Evolutionary conservation across 2,113 vertebrate genomes (phyloP), one percentile per base, ranked within the genome.

Genomic region (Odobenus rosmarus): DNA sequence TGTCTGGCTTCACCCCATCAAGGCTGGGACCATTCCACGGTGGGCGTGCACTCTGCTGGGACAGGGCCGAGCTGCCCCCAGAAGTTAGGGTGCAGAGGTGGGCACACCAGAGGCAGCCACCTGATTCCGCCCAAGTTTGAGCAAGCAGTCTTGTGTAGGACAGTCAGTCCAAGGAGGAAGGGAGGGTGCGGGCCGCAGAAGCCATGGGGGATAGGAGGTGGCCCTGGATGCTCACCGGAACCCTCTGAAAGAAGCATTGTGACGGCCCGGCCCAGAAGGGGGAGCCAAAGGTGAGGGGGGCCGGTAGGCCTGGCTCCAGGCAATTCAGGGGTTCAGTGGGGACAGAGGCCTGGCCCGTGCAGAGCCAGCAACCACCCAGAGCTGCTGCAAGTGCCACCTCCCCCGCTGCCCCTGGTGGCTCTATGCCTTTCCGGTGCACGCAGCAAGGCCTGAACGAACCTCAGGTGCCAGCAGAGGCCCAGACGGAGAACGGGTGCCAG

Each of bases 21-120:
- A 8, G 71, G 31, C 49, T 49, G 42, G 74, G 74, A 15, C 51
- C 33, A 18, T 69, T 19, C 33, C 18, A 7, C n/a, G 9, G 18
- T 14, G 33, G 33, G 67, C 16, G 14, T n/a, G 33, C 2, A 1
- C 64, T 33, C 31, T 3, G 1, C 64, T 1, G 18, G 33, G 7
- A 8, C 26, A 7, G 10, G 24, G 26, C 53, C 0, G 0, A 15
- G 0, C 0, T 0, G 24, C 21, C 13, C 51, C 21, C 23, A 23
- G 10, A 7, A 13, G 71, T 74, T 3, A 0, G 46, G 18, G 6
- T 6, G 46, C 46, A 0, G 1, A 24, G 82, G 9, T 0, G 3
- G 14, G 13, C 0, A 0, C 2, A 19, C 42, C 5, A 4, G 15
- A 64, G 62, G 46, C 26, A 6, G 8, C 13, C n/a, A 4, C n/a